These are phyloP conservation scores for Chrosomus eos DNA, from an alignment of 2,797 vertebrate species.

Conservation along the genomic window DNA sequence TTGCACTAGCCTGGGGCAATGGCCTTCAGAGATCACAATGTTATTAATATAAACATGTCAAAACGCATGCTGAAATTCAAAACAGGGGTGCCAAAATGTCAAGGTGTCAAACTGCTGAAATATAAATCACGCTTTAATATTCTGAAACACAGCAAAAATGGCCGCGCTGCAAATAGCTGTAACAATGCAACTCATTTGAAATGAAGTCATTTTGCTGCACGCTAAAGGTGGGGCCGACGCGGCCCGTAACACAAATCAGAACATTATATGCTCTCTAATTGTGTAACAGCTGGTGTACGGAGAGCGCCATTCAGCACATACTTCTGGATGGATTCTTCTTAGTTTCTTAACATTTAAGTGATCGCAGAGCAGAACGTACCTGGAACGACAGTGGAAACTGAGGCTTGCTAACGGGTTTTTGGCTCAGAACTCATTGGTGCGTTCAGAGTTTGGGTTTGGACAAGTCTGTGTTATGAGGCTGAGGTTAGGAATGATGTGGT, in stretches of 20 bases:
- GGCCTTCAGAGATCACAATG: slow-evolving; percentile 85
- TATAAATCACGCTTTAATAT: slow-evolving; percentile 83
- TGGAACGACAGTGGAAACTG: not conserved
- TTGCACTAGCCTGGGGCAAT: slow-evolving; percentile 82
- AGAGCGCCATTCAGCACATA: not conserved
- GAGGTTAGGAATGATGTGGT: not conserved
- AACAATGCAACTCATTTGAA: slow-evolving; percentile 72
- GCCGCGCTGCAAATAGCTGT: slow-evolving; percentile 69
- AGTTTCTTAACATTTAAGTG: not conserved
- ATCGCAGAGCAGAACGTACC: not conserved
- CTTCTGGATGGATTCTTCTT: not conserved
- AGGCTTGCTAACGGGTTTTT: not conserved
- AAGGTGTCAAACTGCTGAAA: slow-evolving; percentile 83
- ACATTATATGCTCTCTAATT: not conserved
- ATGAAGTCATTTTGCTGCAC: slow-evolving; percentile 66
- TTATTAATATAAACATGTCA: slow-evolving; percentile 87
- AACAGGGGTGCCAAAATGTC: slow-evolving; percentile 83
- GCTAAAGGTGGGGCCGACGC: slow-evolving; percentile 20
- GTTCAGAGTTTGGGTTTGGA: not conserved
- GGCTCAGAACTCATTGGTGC: not conserved
- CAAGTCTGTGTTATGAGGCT: not conserved
- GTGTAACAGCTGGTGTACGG: not conserved
- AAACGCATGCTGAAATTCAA: slow-evolving; percentile 83
- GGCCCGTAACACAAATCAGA: not conserved
- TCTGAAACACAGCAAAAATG: slow-evolving; percentile 77